phyloP scores from a whole-genome alignment of 2,888 invertebrate species.

The Pasiphila rectangulata region DNA sequence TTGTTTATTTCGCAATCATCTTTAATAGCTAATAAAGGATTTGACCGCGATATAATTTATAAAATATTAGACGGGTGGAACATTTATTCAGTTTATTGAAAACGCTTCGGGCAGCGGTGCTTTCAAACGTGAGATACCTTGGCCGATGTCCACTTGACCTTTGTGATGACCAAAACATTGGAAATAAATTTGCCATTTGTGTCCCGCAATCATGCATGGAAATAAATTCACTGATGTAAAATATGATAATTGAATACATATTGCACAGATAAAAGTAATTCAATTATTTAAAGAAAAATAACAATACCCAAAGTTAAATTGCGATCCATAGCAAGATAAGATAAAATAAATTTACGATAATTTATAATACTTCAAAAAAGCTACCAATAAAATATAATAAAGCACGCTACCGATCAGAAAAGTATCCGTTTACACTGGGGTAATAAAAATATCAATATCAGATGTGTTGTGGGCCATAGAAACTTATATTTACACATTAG shows the following conservation, averaged over 20 bases:
- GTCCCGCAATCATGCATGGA: background rate
- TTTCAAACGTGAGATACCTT: conserved; percentile 6
- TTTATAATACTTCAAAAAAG: conserved; percentile 22
- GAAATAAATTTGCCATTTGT: background rate
- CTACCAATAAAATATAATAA: conserved; percentile 28
- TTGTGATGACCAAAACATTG: background rate
- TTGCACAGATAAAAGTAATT: background rate
- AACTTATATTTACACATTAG: conserved; percentile 5
- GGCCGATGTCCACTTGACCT: background rate
- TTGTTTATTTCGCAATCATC: conserved; percentile 35
- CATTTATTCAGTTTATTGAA: conserved; percentile 29
- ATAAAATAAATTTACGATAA: conserved; percentile 12
- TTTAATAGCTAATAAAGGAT: conserved; percentile 33
- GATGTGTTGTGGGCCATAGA: conserved; percentile 7
- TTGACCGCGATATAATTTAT: conserved; percentile 32
- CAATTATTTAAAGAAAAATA: background rate
- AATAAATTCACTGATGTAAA: background rate
- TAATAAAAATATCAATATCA: conserved; percentile 59
- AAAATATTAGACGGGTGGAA: conserved; percentile 29
- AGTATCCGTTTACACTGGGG: conserved; percentile 55
- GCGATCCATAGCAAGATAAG: conserved; percentile 7
- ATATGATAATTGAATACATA: conserved; percentile 2
- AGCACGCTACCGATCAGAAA: conserved; percentile 53
- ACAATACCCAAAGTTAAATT: conserved; percentile 4
- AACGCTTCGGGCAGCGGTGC: conserved; percentile 17